Evolutionary conservation across 2,797 vertebrate genomes (phyloP).

Genomic region (Dromococcyx pavoninus): DNA sequence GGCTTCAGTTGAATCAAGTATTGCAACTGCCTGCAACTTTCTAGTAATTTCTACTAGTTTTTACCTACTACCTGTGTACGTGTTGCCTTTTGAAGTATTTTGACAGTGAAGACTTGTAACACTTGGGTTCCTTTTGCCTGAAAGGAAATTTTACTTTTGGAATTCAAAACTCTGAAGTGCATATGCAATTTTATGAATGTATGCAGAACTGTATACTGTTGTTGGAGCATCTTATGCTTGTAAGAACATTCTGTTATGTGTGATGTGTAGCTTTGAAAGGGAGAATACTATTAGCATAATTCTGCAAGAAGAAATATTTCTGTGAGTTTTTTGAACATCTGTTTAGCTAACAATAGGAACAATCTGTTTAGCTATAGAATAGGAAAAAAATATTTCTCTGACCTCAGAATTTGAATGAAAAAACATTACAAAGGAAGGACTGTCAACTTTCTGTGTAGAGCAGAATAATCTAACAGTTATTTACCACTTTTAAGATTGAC

Average conservation of each 20-base stretch:
- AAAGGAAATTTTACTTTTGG: not conserved
- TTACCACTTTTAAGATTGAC: not conserved
- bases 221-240: not conserved
- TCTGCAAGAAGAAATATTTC: not conserved
- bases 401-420: not conserved
- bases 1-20: not conserved
- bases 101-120: not conserved
- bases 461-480: not conserved
- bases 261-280: not conserved
- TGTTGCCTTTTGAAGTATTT: not conserved
- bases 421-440: not conserved
- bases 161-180: not conserved
- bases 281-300: not conserved
- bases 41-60: not conserved
- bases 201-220: not conserved
- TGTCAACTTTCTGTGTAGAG: not conserved
- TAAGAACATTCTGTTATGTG: not conserved
- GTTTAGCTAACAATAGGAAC: not conserved
- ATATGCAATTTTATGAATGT: not conserved
- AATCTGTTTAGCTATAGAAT: not conserved
- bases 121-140: fast-evolving
- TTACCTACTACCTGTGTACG: not conserved
- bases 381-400: not conserved
- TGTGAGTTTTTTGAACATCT: not conserved
- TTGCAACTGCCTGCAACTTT: not conserved